These are phyloP conservation scores for Cinclus cinclus DNA, from an alignment of 2,113 vertebrate species.

Conservation along the genomic window DNA sequence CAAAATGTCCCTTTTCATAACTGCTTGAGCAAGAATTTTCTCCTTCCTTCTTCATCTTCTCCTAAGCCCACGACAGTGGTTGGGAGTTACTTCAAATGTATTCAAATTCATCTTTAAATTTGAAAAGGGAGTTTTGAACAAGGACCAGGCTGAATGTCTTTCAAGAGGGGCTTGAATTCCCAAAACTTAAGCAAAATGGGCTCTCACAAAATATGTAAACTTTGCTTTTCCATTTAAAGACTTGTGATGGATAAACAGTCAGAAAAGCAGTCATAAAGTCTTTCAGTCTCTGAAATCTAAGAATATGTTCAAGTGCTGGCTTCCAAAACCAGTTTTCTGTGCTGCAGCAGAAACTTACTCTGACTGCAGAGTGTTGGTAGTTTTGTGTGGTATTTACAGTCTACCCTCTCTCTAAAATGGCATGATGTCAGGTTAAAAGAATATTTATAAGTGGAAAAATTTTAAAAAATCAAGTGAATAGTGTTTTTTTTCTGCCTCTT, in stretches of 20 bases:
- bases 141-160: not conserved
- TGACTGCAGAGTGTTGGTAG: not conserved
- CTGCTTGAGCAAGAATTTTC: not conserved
- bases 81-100: not conserved
- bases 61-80: not conserved
- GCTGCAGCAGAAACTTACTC: not conserved
- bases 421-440: not conserved
- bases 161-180: not conserved
- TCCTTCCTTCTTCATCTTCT: not conserved
- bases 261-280: not conserved
- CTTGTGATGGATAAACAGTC: not conserved
- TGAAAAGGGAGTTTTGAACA: not conserved
- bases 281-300: not conserved
- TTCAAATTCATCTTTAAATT: not conserved
- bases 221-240: not conserved
- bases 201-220: not conserved
- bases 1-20: not conserved
- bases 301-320: not conserved
- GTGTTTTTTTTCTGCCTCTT: not conserved
- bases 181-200: not conserved
- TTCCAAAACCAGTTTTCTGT: not conserved
- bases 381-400: not conserved
- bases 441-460: not conserved
- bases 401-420: not conserved
- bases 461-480: not conserved